phyloP scores from a whole-genome alignment of 2,113 vertebrate species.

The Ciconia maguari region DNA sequence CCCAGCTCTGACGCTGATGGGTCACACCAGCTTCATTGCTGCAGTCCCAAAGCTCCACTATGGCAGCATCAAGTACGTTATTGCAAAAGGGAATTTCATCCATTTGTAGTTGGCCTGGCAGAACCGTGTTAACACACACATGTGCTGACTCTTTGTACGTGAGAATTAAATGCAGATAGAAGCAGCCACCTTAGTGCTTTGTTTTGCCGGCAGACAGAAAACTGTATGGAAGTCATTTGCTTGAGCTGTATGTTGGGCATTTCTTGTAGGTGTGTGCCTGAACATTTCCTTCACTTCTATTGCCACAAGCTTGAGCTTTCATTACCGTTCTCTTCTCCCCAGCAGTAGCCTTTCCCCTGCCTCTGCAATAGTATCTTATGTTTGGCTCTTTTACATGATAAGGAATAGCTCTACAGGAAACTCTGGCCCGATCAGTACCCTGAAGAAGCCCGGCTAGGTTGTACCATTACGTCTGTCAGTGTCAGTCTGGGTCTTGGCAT shows the following conservation, averaged over 20 bases:
- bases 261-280: not conserved
- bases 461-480: rapidly evolving
- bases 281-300: not conserved
- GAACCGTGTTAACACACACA: not conserved
- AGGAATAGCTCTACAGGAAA: not conserved
- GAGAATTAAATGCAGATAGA: not conserved
- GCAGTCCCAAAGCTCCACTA: not conserved
- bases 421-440: not conserved
- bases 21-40: no score
- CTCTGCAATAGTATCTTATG: not conserved
- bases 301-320: not conserved
- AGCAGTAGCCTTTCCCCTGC: not conserved
- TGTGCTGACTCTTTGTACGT: not conserved
- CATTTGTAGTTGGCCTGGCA: not conserved
- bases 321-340: not conserved
- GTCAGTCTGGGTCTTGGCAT: not conserved
- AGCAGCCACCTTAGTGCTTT: not conserved
- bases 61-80: no score
- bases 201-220: not conserved
- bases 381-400: not conserved
- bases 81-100: not conserved
- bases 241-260: not conserved
- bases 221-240: not conserved
- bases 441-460: no score
- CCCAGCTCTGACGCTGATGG: not conserved